Percentiles rank a stretch among this genome's conserved stretches.
Evolutionary conservation across 1,140 invertebrate genomes (phyloP).

Genomic region (Coptotermes formosanus): DNA sequence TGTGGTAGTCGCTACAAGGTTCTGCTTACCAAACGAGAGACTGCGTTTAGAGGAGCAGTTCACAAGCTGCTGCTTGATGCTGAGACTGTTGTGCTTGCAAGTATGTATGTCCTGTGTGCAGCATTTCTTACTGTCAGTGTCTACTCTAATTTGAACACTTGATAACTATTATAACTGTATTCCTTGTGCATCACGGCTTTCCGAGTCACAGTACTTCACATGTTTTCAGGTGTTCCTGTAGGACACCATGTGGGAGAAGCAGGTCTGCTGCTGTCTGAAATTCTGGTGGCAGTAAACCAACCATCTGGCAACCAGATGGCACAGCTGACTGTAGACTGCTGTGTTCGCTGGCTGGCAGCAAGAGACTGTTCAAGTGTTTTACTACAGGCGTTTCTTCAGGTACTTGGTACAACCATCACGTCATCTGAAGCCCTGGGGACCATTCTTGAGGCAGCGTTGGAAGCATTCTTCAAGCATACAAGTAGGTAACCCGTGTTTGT

Average conservation of each 20-base stretch:
- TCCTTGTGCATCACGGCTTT: too few relatives aligned
- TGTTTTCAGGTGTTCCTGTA: slow-evolving; percentile 48
- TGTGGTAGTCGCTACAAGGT: slow-evolving; percentile 58
- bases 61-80: slow-evolving; percentile 59
- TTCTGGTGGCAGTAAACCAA: slow-evolving; percentile 52
- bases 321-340: slow-evolving; percentile 38
- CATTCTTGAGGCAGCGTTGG: slow-evolving; percentile 52
- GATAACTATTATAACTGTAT: too few relatives aligned
- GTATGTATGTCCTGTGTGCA: slow-evolving; percentile 46
- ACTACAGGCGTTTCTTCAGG: slow-evolving; percentile 49
- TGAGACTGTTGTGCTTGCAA: slow-evolving; percentile 55
- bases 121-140: too few relatives aligned
- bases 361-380: slow-evolving; percentile 50
- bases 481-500: slow-evolving; percentile 39
- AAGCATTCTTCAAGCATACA: slow-evolving; percentile 51
- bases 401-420: slow-evolving; percentile 48
- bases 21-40: slow-evolving; percentile 50
- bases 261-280: slow-evolving; percentile 51
- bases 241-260: slow-evolving; percentile 54
- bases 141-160: too few relatives aligned
- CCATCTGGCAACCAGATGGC: slow-evolving; percentile 38
- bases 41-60: slow-evolving; percentile 54
- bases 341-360: slow-evolving; percentile 44
- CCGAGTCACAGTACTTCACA: too few relatives aligned
- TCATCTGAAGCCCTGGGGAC: slow-evolving; percentile 49